Base-by-base conservation (phyloP, 2,113 vertebrate genomes). In the Grantiella picta region DNA sequence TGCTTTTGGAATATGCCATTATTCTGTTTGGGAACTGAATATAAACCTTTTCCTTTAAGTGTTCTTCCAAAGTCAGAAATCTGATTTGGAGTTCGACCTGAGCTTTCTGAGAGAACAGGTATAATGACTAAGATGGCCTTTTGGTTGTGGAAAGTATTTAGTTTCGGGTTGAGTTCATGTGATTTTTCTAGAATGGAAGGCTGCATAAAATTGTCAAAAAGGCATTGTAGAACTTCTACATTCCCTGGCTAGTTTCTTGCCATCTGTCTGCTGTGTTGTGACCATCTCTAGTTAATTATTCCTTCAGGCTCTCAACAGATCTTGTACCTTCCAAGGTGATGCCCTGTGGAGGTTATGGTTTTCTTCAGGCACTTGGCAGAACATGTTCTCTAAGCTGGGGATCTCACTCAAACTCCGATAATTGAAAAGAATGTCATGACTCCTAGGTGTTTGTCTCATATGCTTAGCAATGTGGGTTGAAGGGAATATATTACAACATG, bases 231-330 rank as follows among this genome's bases (percentile, higher is more conserved):
- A 50, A 61, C 36, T 61, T 75, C 47, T 52, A 63, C 25, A 16
- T 86, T 94, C 63, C 54, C 71, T 93, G 66, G 45, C 90, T 88
- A 77, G 63, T 73, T 94, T 16, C 38, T 94, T 92, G 68, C 90
- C 90, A 81, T 93, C 94, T 94, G 86, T 82, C 76, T 93, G 64
- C 47, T 47, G 28, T 86, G 20, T 94, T 81, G 8, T 78, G 83
- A 86, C 89, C 47, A 45, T 31, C 40, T 93, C 79, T 89, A 59
- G 76, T 71, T 96, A 94, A 96, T 94, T 95, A 90, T 86, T 91
- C 86, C 89, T 94, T 95, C 86, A 95, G 91, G 80, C 64, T 92
- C 47, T 60, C 40, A 52, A 59, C 61, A 79, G 60, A 86, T 84
- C 77, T 68, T 86, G 24, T 94, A 21, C 42, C 60, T 89, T 92